phyloP scores from a whole-genome alignment of 2,888 invertebrate genomes.

The Sthenelais limicola region DNA sequence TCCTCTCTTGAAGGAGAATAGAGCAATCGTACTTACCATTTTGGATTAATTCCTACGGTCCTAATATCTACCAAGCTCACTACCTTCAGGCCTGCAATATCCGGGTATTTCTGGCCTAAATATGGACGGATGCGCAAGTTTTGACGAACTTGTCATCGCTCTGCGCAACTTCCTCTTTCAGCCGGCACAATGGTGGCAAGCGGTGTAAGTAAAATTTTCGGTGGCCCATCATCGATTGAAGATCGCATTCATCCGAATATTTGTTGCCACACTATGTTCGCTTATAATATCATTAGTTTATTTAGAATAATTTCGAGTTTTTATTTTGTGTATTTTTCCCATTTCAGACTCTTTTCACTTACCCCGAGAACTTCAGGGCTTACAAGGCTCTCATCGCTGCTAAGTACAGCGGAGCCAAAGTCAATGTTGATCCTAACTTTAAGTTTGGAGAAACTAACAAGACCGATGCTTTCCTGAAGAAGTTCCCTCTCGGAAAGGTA shows the following conservation, averaged over 20 bases:
- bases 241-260: neutral
- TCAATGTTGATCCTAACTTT: constrained; percentile 78
- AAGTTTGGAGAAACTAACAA: constrained; percentile 96
- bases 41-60: constrained; percentile 20
- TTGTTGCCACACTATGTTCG: neutral
- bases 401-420: constrained; percentile 88
- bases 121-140: constrained; percentile 46
- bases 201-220: constrained; percentile 74
- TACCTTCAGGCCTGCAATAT: constrained; percentile 43
- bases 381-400: constrained; percentile 98
- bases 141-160: constrained; percentile 14
- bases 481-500: constrained; percentile 98
- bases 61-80: constrained; percentile 20
- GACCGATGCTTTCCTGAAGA: constrained; percentile 86
- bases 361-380: constrained; percentile 98
- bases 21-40: constrained; percentile 34
- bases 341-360: constrained; percentile 94
- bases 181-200: constrained; percentile 75
- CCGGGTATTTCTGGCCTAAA: constrained; percentile 48
- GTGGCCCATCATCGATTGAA: neutral
- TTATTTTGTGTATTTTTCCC: constrained; percentile 43
- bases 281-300: neutral
- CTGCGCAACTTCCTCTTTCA: constrained; percentile 62
- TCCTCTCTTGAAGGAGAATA: too few relatives aligned
- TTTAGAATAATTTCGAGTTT: neutral